phyloP scores from a whole-genome alignment of 1,140 invertebrate species.

The Drosophila arizonae region DNA sequence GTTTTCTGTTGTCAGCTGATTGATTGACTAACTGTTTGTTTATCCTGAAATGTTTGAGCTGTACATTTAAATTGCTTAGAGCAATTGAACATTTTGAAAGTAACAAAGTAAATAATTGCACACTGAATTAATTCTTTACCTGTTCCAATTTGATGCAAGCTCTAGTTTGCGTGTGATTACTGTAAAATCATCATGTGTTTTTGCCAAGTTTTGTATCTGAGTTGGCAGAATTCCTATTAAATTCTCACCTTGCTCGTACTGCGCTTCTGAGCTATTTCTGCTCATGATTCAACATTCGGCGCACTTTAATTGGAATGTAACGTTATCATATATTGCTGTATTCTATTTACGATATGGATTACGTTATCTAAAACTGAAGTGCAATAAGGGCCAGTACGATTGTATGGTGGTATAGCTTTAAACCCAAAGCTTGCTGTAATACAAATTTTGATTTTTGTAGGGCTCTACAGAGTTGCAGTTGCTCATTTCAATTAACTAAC shows the following conservation, averaged over 20 bases:
- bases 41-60: too few relatives aligned
- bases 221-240: conserved; percentile 23
- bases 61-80: too few relatives aligned
- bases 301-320: conserved; percentile 24
- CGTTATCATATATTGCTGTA: conserved; percentile 21
- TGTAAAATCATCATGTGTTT: not conserved
- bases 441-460: too few relatives aligned
- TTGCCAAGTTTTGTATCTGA: conserved; percentile 3
- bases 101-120: too few relatives aligned
- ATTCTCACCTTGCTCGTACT: conserved; percentile 23
- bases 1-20: too few relatives aligned
- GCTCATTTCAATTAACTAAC: conserved; percentile 31
- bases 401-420: too few relatives aligned
- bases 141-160: too few relatives aligned
- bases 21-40: too few relatives aligned
- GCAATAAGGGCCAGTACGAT: too few relatives aligned
- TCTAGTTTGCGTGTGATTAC: not conserved
- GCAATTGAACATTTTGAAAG: too few relatives aligned
- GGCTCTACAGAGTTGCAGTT: not conserved
- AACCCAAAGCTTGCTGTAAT: too few relatives aligned
- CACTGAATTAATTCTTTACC: too few relatives aligned
- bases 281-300: conserved; percentile 23
- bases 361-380: conserved; percentile 25
- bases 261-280: conserved; percentile 9
- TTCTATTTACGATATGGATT: conserved; percentile 26